These are phyloP conservation scores for Pristis pectinata DNA, from an alignment of 2,797 vertebrate species.

Conservation along the genomic window DNA sequence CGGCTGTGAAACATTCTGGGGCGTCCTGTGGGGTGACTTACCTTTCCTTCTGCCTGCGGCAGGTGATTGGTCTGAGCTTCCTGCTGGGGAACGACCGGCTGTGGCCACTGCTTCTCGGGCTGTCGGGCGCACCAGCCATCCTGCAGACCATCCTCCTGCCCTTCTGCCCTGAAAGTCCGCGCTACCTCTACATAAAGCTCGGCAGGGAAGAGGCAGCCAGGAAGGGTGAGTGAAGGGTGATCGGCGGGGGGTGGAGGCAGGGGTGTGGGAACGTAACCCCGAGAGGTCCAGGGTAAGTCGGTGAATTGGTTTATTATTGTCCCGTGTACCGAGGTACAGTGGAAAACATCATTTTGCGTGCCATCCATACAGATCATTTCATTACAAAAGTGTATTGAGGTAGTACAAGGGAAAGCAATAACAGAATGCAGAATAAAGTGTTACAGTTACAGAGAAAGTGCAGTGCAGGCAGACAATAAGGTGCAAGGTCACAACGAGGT, in stretches of 20 bases:
- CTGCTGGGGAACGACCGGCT: conserved; percentile 70
- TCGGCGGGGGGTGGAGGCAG: not conserved
- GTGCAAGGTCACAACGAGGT: too few species aligned
- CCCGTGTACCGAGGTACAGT: too few species aligned
- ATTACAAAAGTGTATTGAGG: too few species aligned
- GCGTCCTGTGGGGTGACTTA: not conserved
- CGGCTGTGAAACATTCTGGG: not conserved
- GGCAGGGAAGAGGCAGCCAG: conserved; percentile 73
- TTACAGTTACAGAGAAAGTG: too few species aligned
- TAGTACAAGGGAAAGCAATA: too few species aligned
- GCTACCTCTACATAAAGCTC: conserved; percentile 81
- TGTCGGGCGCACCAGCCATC: conserved; percentile 74
- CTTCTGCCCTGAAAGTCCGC: conserved; percentile 87
- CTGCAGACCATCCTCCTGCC: conserved; percentile 79
- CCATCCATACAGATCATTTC: too few species aligned
- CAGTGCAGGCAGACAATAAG: too few species aligned
- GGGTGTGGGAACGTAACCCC: not conserved
- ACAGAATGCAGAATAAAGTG: too few species aligned
- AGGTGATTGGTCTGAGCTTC: conserved; percentile 82
- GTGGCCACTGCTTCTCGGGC: conserved; percentile 80
- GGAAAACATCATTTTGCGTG: too few species aligned
- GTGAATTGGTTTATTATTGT: too few species aligned
- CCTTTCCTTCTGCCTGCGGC: not conserved
- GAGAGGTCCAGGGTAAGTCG: not conserved
- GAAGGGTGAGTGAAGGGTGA: conserved; percentile 62